Conservation (phyloP, 2,888 invertebrate species). For the Allolobophora icterica region DNA sequence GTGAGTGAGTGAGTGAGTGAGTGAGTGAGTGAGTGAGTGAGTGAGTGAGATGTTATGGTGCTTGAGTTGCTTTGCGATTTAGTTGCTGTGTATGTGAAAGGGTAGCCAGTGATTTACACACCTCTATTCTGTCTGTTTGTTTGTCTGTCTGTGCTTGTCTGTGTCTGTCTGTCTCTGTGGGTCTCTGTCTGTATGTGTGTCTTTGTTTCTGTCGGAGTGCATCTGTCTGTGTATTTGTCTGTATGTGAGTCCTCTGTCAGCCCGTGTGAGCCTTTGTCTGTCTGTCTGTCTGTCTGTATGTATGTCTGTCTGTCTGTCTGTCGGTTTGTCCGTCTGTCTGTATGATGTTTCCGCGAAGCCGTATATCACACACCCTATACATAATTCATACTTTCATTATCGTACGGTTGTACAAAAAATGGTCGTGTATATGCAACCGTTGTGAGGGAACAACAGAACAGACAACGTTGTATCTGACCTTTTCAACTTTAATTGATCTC, state of each 20-base stretch:
- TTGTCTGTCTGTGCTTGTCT: too few species aligned
- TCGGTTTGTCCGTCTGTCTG: not conserved
- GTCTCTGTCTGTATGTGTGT: too few species aligned
- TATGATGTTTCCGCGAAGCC: not conserved
- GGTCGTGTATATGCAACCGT: not conserved
- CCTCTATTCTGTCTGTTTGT: not conserved
- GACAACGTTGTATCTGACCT: slow-evolving; percentile 8
- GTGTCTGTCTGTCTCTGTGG: too few species aligned
- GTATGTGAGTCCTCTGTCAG: not conserved
- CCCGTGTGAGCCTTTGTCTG: not conserved
- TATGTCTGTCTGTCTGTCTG: not conserved
- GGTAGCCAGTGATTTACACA: too few species aligned
- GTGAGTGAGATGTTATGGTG: too few species aligned
- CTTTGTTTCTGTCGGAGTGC: too few species aligned
- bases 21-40: too few species aligned
- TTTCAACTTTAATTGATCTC: not conserved
- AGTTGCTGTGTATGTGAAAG: too few species aligned
- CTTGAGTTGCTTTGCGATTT: too few species aligned
- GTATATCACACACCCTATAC: not conserved
- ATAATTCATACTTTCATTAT: slow-evolving; percentile 14
- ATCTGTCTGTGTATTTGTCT: not conserved
- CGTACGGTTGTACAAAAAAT: not conserved
- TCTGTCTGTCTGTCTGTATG: too few species aligned
- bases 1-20: too few species aligned
- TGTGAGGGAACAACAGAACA: not conserved